Conservation (phyloP, 2,888 invertebrate species). For the Trissonchulus sp. region DNA sequence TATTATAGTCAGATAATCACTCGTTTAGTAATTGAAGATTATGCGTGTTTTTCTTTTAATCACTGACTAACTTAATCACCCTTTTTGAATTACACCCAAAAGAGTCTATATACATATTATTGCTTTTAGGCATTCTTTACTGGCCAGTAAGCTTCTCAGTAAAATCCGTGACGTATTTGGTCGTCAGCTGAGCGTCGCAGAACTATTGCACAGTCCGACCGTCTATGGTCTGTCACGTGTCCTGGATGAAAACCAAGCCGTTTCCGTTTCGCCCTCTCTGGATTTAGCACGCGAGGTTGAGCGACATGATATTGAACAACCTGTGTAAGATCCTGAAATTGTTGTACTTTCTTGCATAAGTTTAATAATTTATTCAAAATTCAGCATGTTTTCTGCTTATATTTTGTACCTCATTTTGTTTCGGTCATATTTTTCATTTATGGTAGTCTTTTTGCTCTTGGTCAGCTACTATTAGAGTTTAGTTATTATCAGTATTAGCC, state of each 20-base stretch:
- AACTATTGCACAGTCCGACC: slow-evolving; percentile 53
- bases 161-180: slow-evolving; percentile 46
- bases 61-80: too few species aligned
- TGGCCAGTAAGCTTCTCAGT: slow-evolving; percentile 53
- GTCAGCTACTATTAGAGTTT: too few species aligned
- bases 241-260: slow-evolving; percentile 42
- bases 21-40: too few species aligned
- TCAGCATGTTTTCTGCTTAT: too few species aligned
- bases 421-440: too few species aligned
- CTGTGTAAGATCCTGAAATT: slow-evolving; percentile 35
- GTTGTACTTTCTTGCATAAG: slow-evolving; percentile 48
- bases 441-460: too few species aligned
- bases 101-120: too few species aligned
- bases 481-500: too few species aligned
- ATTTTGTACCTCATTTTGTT: too few species aligned
- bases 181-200: slow-evolving; percentile 49
- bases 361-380: slow-evolving; percentile 35
- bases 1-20: too few species aligned
- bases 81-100: too few species aligned
- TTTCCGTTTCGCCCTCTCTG: slow-evolving; percentile 36
- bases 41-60: too few species aligned
- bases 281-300: slow-evolving; percentile 52
- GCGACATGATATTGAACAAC: slow-evolving; percentile 48
- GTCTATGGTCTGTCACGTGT: slow-evolving; percentile 49
- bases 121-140: slow-evolving; percentile 52